Evolutionary conservation across 2,797 vertebrate species (phyloP).

Genomic region (Capromys pilorides): DNA sequence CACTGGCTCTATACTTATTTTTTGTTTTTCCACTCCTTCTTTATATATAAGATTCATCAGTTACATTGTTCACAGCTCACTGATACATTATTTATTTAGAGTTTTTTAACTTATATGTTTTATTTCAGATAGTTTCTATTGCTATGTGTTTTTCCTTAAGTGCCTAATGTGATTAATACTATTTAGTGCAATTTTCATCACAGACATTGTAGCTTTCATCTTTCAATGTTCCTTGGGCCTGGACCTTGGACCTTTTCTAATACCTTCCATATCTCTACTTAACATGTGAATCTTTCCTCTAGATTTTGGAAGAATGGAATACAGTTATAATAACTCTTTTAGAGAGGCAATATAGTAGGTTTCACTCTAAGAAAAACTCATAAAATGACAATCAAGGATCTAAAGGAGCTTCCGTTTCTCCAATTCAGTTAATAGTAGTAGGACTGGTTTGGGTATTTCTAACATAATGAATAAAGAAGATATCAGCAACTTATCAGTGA

Average conservation of each 20-base stretch:
- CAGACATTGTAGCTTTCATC: background rate
- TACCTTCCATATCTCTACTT: background rate
- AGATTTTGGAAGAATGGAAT: background rate
- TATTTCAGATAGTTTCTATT: background rate
- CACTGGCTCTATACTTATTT: background rate
- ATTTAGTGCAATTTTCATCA: slow-evolving; percentile 6
- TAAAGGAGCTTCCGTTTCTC: slow-evolving; percentile 89
- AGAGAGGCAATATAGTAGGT: slow-evolving; percentile 91
- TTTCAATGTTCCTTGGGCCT: background rate
- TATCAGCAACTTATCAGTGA: slow-evolving; percentile 88
- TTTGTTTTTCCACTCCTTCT: background rate
- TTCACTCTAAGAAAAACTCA: slow-evolving; percentile 95
- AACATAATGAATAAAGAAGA: slow-evolving; percentile 86
- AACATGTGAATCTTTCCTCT: background rate
- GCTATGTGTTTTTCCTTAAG: background rate
- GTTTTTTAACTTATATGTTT: background rate
- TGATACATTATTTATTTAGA: background rate
- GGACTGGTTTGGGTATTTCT: slow-evolving; percentile 84
- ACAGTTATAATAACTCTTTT: background rate
- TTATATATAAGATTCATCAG: background rate
- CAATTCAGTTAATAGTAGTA: slow-evolving; percentile 92
- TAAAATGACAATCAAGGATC: slow-evolving; percentile 91
- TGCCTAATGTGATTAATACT: background rate
- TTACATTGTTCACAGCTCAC: background rate
- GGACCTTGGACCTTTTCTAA: background rate